A percentile compares a stretch with the other conserved stretches of the same genome.
phyloP scores from a whole-genome alignment of 2,797 vertebrate species.

The Falco rusticolus region DNA sequence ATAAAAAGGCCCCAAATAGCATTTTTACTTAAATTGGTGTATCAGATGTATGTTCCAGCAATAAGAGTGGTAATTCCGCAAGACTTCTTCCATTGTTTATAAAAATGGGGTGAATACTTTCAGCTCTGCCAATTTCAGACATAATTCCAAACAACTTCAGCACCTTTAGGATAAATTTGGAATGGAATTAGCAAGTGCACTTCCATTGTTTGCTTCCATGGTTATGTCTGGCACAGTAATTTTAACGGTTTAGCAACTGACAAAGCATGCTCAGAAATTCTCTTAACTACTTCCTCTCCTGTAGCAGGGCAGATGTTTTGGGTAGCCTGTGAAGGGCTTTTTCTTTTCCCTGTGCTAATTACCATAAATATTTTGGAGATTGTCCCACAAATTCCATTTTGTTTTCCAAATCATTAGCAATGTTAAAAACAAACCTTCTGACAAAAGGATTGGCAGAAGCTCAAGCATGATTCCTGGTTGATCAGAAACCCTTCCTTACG shows the following conservation, averaged over 20 bases:
- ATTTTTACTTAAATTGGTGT: slow-evolving; percentile 12
- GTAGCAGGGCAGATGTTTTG: not conserved
- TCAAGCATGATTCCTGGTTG: not conserved
- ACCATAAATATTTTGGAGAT: slow-evolving; percentile 26
- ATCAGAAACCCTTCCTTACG: not conserved
- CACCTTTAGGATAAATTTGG: slow-evolving; percentile 30
- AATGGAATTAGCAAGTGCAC: not conserved
- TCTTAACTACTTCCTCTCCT: slow-evolving; percentile 10
- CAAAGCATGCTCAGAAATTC: not conserved
- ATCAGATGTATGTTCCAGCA: slow-evolving; percentile 26
- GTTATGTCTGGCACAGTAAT: not conserved
- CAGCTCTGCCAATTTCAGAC: not conserved
- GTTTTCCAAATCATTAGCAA: slow-evolving; percentile 45
- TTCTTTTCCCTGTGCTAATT: not conserved
- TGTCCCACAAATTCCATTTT: not conserved
- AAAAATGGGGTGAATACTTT: slow-evolving; percentile 11
- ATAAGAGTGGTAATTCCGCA: not conserved
- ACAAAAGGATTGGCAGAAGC: slow-evolving; percentile 37
- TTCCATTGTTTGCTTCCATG: slow-evolving; percentile 18
- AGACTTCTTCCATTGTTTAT: slow-evolving; percentile 19
- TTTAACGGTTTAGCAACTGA: not conserved
- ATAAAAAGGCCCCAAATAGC: not conserved
- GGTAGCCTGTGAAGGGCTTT: not conserved
- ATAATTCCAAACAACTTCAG: slow-evolving; percentile 22
- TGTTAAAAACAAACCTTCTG: slow-evolving; percentile 30